These are phyloP conservation scores for Spheniscus mendiculus DNA, from an alignment of 2,113 vertebrate species.

Conservation along the genomic window DNA sequence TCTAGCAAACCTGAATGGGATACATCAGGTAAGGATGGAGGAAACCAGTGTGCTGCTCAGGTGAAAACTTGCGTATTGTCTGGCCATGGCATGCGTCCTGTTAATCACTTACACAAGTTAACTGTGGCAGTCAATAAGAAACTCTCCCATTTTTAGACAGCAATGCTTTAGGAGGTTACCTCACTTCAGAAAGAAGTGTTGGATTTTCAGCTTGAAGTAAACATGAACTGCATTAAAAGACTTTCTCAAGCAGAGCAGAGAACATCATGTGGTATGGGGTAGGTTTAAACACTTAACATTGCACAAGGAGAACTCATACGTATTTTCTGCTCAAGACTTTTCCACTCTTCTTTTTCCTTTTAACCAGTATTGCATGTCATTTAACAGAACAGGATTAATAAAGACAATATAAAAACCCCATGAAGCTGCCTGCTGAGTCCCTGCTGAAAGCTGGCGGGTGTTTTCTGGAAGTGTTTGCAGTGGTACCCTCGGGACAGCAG, in stretches of 20 bases:
- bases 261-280: fast-evolving
- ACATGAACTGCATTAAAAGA: not conserved
- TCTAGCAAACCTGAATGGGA: not conserved
- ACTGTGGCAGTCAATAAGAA: not conserved
- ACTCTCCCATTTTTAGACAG: not conserved
- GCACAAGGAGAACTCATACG: not conserved
- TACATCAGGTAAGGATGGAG: not conserved
- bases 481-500: no score
- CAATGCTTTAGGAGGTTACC: not conserved
- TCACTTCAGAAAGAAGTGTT: not conserved
- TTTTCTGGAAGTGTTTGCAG: fast-evolving
- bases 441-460: not conserved
- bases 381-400: not conserved
- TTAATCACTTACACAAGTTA: not conserved
- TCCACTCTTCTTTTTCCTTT: not conserved
- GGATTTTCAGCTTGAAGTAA: not conserved
- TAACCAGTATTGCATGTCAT: not conserved
- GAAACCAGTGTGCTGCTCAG: not conserved
- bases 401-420: not conserved
- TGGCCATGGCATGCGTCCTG: not conserved
- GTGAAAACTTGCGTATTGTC: not conserved
- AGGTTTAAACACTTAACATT: not conserved
- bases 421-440: not conserved
- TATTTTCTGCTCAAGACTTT: not conserved
- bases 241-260: not conserved